Evolutionary conservation across 2,113 vertebrate species (phyloP).

Genomic region (Lipotes vexillifer): DNA sequence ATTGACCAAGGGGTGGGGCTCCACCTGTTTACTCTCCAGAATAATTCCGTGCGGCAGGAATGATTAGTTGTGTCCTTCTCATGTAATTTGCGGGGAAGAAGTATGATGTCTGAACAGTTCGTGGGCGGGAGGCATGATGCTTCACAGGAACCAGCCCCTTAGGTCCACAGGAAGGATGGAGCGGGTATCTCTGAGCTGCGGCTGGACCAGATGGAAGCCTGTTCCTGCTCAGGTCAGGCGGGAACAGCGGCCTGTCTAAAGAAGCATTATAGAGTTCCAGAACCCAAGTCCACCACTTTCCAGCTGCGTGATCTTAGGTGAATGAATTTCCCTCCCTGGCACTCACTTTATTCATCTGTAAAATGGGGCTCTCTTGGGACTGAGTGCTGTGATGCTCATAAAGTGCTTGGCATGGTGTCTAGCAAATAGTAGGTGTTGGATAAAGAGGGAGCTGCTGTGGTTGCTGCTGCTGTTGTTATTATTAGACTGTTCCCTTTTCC

Average conservation of each 20-base stretch:
- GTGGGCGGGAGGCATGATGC: constrained; percentile 52
- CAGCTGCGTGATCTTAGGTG: background rate
- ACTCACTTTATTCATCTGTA: background rate
- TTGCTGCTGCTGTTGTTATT: background rate
- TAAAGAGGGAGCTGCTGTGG: background rate
- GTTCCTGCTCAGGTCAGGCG: rapidly evolving
- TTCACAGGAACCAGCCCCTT: constrained; percentile 58
- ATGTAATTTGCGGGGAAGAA: background rate
- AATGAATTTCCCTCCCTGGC: background rate
- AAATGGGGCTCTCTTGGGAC: background rate
- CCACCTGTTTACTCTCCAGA: constrained; percentile 61
- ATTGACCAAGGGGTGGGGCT: constrained; percentile 65
- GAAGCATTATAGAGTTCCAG: rapidly evolving
- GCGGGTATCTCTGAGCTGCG: background rate
- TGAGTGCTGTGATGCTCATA: background rate
- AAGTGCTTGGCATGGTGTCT: background rate
- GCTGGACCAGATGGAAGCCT: background rate
- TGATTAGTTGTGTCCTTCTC: constrained; percentile 61
- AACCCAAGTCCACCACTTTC: background rate
- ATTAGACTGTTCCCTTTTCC: no score
- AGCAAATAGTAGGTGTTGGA: background rate
- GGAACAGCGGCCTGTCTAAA: background rate
- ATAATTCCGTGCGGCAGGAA: constrained; percentile 43
- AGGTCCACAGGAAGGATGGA: background rate
- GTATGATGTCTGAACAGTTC: background rate